Conservation (phyloP, 2,113 vertebrate species). For the Cyprinodon brontotheroides region DNA sequence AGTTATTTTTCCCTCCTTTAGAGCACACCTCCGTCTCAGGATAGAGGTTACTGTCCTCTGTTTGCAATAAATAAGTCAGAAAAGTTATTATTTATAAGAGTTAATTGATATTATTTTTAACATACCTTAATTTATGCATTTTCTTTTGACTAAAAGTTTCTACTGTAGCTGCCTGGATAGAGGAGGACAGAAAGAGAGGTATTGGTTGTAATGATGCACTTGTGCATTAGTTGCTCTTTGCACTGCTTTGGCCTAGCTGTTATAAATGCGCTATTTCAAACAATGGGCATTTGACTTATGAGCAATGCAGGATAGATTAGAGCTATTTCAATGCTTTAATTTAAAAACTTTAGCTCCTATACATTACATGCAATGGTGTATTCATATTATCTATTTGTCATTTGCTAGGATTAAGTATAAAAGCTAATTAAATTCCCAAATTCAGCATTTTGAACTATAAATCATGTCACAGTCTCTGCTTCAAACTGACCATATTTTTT, state of each 20-base stretch:
- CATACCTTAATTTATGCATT: slow-evolving; percentile 23
- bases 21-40: background rate
- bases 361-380: background rate
- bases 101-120: slow-evolving; percentile 4
- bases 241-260: slow-evolving; percentile 48
- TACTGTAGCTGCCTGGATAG: slow-evolving; percentile 93
- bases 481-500: no score
- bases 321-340: background rate
- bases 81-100: background rate
- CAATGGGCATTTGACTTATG: background rate
- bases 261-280: slow-evolving; percentile 7
- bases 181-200: slow-evolving; percentile 97
- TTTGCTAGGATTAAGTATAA: no score
- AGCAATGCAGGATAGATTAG: background rate
- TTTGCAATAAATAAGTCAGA: background rate
- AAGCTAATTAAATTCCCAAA: no score
- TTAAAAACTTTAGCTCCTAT: background rate
- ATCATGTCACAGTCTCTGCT: no score
- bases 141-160: slow-evolving; percentile 68
- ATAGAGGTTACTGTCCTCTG: background rate
- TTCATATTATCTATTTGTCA: background rate
- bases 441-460: no score
- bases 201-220: slow-evolving; percentile 59
- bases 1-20: background rate
- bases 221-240: slow-evolving; percentile 64